Base-by-base conservation (phyloP, 2,113 vertebrate species). In the Petaurus breviceps region DNA sequence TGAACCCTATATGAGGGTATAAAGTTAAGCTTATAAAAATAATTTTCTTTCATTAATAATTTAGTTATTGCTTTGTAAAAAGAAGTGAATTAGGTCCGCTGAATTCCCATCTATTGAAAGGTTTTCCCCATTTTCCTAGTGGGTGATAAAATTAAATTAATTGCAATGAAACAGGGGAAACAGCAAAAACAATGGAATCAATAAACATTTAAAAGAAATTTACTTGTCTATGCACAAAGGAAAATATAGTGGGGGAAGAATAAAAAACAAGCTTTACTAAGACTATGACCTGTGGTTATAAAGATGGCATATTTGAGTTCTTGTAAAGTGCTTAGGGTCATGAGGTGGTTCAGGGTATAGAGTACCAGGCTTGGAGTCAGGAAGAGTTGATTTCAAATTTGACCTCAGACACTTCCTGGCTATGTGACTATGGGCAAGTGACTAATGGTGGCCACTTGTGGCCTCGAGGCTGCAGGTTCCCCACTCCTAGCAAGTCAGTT, bases 31-130 rank as follows among this genome's bases (percentile, higher is more conserved):
- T 96, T 96, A 89, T 89, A 95, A 97, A 25, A 53, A 49, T 94
- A 89, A 97, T 95, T 68, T 55, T 93, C 31, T 89, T 50, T 90
- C 54, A 92, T 93, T 96, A 94, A n/a, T 54, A 94, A 90, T 93
- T 52, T 97, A 6, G 68, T 43, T 93, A 49, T 57, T 94, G 10
- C 2, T 93, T 77, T 95, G 91, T 51, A 89, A 23, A 50, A 93
- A 94, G 22, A 93, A 57, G 61, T 54, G 43, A 93, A 92, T 94
- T 92, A 92, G 57, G 89, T 8, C 92, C 22, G 92, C 91, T 93
- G 90, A 77, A 92, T 77, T 77, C 61, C 12, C 61, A 0, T 77
- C 31, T 84, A 43, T 8, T 84, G n/a, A 84, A n/a, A 84, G 19
- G 68, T 84, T 84, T n/a, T 84, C n/a, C 2, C 37, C 37, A 43